Evolutionary conservation across 2,888 invertebrate genomes (phyloP).

Genomic region (Stenchaetothrips biformis): DNA sequence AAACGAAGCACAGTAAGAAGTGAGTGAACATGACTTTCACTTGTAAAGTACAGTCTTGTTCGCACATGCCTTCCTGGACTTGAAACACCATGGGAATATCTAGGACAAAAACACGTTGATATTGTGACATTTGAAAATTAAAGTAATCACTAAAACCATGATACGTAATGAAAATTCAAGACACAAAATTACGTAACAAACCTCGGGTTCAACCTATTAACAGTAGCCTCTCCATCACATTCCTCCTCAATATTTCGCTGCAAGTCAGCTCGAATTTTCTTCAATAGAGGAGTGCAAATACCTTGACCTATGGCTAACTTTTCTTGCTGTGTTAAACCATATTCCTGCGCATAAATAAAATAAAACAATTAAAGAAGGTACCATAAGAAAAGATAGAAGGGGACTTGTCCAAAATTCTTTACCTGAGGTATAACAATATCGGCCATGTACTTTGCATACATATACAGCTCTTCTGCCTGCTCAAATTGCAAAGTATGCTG

Average conservation of each 20-base stretch:
- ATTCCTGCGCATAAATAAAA: slow-evolving; percentile 61
- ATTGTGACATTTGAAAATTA: not conserved
- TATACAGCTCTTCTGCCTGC: slow-evolving; percentile 86
- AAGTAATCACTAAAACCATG: slow-evolving; percentile 29
- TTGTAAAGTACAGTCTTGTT: slow-evolving; percentile 98
- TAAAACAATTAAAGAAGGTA: slow-evolving; percentile 26
- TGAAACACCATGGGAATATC: slow-evolving; percentile 95
- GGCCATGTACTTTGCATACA: slow-evolving; percentile 93
- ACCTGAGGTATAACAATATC: slow-evolving; percentile 99
- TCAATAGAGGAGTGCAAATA: slow-evolving; percentile 91
- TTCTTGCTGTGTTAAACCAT: slow-evolving; percentile 91
- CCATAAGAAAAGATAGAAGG: not conserved
- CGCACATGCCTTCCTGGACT: slow-evolving; percentile 97
- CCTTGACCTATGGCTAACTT: slow-evolving; percentile 96
- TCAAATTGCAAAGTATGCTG: slow-evolving; percentile 91
- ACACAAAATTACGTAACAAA: slow-evolving; percentile 41
- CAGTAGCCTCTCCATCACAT: slow-evolving; percentile 85
- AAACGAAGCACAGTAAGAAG: slow-evolving; percentile 90
- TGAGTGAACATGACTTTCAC: slow-evolving; percentile 98
- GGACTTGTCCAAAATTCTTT: slow-evolving; percentile 26
- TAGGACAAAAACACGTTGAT: slow-evolving; percentile 41
- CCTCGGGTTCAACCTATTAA: slow-evolving; percentile 92
- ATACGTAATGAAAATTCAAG: slow-evolving; percentile 24
- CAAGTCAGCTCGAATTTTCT: slow-evolving; percentile 91
- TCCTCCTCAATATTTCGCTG: slow-evolving; percentile 89